These are phyloP conservation scores for Myotis daubentonii DNA, from an alignment of 2,797 vertebrate genomes.

Conservation along the genomic window DNA sequence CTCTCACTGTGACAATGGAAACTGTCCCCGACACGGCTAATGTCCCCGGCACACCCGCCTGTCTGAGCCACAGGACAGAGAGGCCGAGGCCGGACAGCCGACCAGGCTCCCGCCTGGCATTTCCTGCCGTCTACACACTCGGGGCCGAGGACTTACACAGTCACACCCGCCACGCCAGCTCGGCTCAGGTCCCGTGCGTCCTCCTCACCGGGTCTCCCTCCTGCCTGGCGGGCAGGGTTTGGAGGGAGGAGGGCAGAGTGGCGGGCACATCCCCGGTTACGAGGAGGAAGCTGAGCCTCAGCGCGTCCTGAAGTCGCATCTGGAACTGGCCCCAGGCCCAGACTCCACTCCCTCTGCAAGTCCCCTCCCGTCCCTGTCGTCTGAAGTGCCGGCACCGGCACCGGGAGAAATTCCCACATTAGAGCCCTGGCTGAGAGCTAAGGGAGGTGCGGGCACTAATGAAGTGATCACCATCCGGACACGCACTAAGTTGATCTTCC, in stretches of 20 bases:
- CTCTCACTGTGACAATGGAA: no score
- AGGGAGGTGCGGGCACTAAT: accelerated
- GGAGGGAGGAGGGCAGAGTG: accelerated
- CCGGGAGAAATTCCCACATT: accelerated
- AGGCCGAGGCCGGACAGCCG: accelerated
- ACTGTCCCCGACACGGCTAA: not conserved
- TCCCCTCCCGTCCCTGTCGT: not conserved
- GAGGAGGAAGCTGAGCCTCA: not conserved
- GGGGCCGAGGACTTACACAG: not conserved
- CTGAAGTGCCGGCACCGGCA: accelerated
- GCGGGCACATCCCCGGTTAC: accelerated
- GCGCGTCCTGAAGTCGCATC: not conserved
- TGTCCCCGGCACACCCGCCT: not conserved
- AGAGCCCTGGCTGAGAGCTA: not conserved
- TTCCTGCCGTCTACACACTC: accelerated
- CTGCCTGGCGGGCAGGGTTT: no score
- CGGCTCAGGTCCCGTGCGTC: accelerated
- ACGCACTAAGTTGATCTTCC: accelerated
- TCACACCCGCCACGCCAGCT: accelerated
- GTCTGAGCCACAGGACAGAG: not conserved
- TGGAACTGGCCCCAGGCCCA: not conserved
- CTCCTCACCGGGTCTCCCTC: not conserved
- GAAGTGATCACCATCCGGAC: accelerated
- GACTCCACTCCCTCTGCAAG: no score
- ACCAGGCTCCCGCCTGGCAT: accelerated